Conservation (phyloP, 2,797 vertebrate species). For the Hylomyscus alleni region DNA sequence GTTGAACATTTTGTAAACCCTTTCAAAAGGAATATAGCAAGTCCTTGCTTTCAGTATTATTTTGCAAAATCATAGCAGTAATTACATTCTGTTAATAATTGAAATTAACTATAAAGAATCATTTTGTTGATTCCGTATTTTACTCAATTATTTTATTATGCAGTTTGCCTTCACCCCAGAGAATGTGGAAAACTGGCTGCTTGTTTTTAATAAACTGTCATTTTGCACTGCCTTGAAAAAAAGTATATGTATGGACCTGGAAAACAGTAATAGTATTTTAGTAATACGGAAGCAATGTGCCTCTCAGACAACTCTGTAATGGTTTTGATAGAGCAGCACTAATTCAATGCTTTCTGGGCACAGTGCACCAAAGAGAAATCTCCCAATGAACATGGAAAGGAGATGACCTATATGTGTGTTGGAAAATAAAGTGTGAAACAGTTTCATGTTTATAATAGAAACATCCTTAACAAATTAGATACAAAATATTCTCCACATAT, state of each 20-base stretch:
- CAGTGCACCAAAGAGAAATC: constrained; percentile 47
- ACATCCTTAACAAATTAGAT: constrained; percentile 65
- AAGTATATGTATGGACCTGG: not conserved
- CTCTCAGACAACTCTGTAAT: constrained; percentile 40
- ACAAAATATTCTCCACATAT: constrained; percentile 31
- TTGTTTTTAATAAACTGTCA: constrained; percentile 66
- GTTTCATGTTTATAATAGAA: constrained; percentile 67
- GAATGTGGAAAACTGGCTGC: not conserved
- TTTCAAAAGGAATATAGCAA: constrained; percentile 39
- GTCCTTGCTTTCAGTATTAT: constrained; percentile 2
- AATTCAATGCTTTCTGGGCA: constrained; percentile 72
- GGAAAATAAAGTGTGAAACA: constrained; percentile 69
- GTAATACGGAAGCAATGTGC: constrained; percentile 69
- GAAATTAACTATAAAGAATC: not conserved
- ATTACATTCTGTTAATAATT: constrained; percentile 52
- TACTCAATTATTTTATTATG: not conserved
- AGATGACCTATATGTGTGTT: constrained; percentile 63
- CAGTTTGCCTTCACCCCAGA: not conserved
- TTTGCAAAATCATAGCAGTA: constrained; percentile 22
- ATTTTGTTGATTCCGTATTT: constrained; percentile 45
- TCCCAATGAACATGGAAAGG: constrained; percentile 43
- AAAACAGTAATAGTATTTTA: constrained; percentile 70
- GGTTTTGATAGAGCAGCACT: constrained; percentile 66
- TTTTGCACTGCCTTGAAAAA: constrained; percentile 59
- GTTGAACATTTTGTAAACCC: constrained; percentile 1